Evolutionary conservation across 2,797 vertebrate species (phyloP).

Genomic region (Arctocebus calabarensis): DNA sequence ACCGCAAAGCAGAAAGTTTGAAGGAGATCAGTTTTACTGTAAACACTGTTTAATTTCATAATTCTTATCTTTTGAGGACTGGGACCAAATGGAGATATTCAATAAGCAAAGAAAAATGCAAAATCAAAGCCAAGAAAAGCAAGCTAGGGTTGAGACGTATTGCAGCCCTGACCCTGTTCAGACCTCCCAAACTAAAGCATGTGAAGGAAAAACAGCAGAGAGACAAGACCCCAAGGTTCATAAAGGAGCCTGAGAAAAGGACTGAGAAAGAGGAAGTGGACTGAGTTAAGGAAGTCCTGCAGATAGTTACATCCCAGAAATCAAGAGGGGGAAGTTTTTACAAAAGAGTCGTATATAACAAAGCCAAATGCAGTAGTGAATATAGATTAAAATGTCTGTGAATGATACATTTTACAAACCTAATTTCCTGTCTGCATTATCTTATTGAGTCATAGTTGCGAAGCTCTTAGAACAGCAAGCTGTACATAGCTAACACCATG

Average conservation of each 20-base stretch:
- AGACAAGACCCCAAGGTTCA: neutral
- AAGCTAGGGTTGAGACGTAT: neutral
- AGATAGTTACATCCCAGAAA: too few relatives aligned
- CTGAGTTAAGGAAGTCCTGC: neutral
- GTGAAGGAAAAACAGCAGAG: neutral
- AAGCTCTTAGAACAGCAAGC: neutral
- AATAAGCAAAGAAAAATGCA: neutral
- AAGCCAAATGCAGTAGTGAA: neutral
- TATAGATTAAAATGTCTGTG: neutral
- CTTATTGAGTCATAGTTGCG: neutral
- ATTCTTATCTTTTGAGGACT: neutral
- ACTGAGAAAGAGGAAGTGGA: neutral
- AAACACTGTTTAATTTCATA: neutral
- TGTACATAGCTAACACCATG: neutral
- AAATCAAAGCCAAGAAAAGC: neutral
- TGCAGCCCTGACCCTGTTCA: rapidly evolving
- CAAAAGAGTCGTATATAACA: rapidly evolving
- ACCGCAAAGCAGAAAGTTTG: neutral
- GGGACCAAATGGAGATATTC: neutral
- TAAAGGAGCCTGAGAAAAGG: neutral
- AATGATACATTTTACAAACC: neutral
- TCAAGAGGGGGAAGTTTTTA: neutral
- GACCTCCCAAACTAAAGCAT: neutral
- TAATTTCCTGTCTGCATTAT: neutral
- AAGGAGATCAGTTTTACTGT: neutral